Evolutionary conservation across 1,140 invertebrate species (phyloP), one percentile per base, ranked within the genome.

Genomic region (Trichogramma pretiosum): DNA sequence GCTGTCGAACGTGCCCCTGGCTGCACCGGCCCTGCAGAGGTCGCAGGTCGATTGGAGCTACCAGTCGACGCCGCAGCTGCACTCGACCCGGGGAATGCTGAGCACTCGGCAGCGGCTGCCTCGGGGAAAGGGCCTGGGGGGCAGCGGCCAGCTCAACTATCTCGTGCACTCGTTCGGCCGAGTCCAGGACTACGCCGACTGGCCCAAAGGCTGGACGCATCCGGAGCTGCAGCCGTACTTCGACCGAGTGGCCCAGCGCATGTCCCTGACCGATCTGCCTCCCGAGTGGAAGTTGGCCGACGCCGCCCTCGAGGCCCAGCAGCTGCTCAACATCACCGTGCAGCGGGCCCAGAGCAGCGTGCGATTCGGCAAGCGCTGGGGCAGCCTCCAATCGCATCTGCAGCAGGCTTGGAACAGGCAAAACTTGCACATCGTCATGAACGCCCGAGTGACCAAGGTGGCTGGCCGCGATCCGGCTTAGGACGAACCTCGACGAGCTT

Each of bases 361-460:
- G 2, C 71, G 75, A 40, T 76, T 81, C 26, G 87, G 87, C 0
- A 59, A 74, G 1, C 68, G 88, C n/a, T 79, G 80, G 66, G 83
- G 79, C 48, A 77, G 80, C 8, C 73, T 70, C 30, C 74, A 80
- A n/a, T 74, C 74, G 1, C 87, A 87, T 62, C 61, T 91, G 2
- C 72, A 77, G 41, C 77, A 81, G n/a, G 76, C 74, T 3, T 63
- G 82, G 52, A 74, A 77, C 22, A 71, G 81, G 45, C 61, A 60
- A 22, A 91, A 89, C 61, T 63, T 91, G 2, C 78, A 83, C 30
- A 75, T 89, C 2, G 55, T 87, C 24, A 72, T 79, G 0, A 79
- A 83, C 23, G 81, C 85, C 0, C 64, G 81, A 23, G 84, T 79
- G 0, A 78, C 65, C 0, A 76, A 73, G 60, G 75, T 78, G 58